These are phyloP conservation scores for Apogon talboti DNA, from an alignment of 2,797 vertebrate species.

Conservation along the genomic window DNA sequence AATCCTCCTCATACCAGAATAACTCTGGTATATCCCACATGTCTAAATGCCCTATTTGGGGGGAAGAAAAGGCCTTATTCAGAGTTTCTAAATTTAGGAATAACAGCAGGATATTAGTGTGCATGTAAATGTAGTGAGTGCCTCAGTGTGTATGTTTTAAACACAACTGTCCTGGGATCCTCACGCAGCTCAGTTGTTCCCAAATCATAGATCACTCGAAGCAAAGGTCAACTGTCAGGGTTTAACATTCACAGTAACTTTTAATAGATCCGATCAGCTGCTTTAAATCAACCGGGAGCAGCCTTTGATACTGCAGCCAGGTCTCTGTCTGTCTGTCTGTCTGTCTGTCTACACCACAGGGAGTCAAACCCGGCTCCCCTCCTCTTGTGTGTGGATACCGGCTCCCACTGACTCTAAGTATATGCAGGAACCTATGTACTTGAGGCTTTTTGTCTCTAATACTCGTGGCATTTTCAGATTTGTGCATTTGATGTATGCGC, in stretches of 20 bases:
- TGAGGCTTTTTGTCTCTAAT: constrained; percentile 9
- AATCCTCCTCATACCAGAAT: too few relatives aligned
- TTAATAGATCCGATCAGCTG: constrained; percentile 69
- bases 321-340: constrained; percentile 51
- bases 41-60: too few relatives aligned
- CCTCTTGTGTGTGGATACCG: constrained; percentile 8
- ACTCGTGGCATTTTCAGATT: constrained; percentile 26
- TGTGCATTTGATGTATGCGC: constrained; percentile 41
- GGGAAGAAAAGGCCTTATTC: too few relatives aligned
- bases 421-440: constrained; percentile 33
- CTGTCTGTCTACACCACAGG: constrained; percentile 52
- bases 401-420: constrained; percentile 11
- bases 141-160: constrained; percentile 41
- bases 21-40: too few relatives aligned
- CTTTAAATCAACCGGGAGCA: constrained; percentile 60
- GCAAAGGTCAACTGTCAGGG: constrained; percentile 55
- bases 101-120: too few relatives aligned
- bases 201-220: constrained; percentile 49
- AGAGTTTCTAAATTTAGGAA: too few relatives aligned
- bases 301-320: constrained; percentile 72
- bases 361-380: constrained; percentile 32
- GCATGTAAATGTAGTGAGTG: neutral
- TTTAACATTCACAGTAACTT: constrained; percentile 66
- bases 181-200: constrained; percentile 32
- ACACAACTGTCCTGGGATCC: constrained; percentile 26